Evolutionary conservation across 2,113 vertebrate genomes (phyloP).

Genomic region (Craseonycteris thonglongyai): DNA sequence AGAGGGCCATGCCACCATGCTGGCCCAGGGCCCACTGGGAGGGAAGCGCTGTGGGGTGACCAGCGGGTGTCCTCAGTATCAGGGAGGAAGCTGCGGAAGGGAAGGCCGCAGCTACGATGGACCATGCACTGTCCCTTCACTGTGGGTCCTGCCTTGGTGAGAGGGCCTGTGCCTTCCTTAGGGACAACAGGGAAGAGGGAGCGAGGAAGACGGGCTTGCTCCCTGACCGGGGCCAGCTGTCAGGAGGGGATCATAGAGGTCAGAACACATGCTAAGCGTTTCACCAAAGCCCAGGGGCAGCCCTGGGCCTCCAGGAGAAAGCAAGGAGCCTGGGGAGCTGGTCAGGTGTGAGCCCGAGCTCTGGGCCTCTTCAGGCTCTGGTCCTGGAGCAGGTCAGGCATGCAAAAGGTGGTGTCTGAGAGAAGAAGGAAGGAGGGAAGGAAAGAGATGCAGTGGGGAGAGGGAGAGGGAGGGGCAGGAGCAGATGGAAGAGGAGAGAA

Average conservation of each 20-base stretch:
- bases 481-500: neutral
- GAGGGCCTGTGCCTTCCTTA: neutral
- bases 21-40: neutral
- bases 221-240: neutral
- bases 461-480: neutral
- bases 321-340: neutral
- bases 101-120: neutral
- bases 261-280: neutral
- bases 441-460: too few species aligned
- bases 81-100: neutral
- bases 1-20: neutral
- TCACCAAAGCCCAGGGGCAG: neutral
- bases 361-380: fast-evolving
- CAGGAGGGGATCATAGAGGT: fast-evolving
- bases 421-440: neutral
- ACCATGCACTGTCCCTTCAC: neutral
- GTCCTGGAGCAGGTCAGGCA: neutral
- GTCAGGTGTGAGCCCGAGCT: fast-evolving
- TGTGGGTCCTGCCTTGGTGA: neutral
- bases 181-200: neutral
- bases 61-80: neutral
- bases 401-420: neutral
- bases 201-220: neutral
- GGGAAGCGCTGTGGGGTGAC: neutral
- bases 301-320: neutral